Base-by-base conservation (phyloP, 2,113 vertebrate genomes). In the Stomatorhinus ivindoensis region DNA sequence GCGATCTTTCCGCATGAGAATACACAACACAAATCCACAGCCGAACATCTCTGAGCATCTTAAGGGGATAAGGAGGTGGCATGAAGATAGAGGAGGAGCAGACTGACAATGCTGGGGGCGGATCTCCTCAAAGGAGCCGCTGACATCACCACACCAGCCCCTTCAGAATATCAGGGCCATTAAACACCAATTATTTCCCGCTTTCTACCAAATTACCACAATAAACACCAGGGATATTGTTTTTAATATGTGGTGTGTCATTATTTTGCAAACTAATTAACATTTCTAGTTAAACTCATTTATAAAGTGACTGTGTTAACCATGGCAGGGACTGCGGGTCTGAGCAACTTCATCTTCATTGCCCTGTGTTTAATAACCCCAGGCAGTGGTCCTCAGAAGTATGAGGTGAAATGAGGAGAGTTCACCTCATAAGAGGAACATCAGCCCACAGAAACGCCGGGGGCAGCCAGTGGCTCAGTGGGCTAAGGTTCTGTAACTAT, bases 1-100 rank as follows among this genome's bases (percentile, higher is more conserved):
- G 83, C 53, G 93, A 94, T 91, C 93, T 93, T 95, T 96, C 95
- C 93, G 93, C 96, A 94, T 94, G 92, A 95, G 89, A 90, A 92
- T 93, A 94, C 93, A 92, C 94, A 93, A 88, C 83, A 88, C 91
- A 92, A 90, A 93, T 89, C 92, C 87, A 80, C 90, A 92, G 86
- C 90, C 89, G 90, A 91, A 86, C 85, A 90, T 88, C 90, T 91
- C 89, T 48, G 89, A 92, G 92, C 91, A 93, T 90, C 90, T 90
- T 94, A 94, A 94, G 92, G 88, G 92, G 93, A 94, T 94, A 93
- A 93, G 92, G 92, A 92, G 39, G 42, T 21, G 44, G 44, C 82
- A 84, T n/a, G 7, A 13, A 46, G 44, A 47, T 13, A 1, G 31
- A 73, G 15, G 73, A 76, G 73, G 31, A 76, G 13, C 31, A 39